A percentile compares a stretch with the other conserved stretches of the same genome.
Evolutionary conservation across 2,888 invertebrate species (phyloP).

Genomic region (Nebria brevicollis): DNA sequence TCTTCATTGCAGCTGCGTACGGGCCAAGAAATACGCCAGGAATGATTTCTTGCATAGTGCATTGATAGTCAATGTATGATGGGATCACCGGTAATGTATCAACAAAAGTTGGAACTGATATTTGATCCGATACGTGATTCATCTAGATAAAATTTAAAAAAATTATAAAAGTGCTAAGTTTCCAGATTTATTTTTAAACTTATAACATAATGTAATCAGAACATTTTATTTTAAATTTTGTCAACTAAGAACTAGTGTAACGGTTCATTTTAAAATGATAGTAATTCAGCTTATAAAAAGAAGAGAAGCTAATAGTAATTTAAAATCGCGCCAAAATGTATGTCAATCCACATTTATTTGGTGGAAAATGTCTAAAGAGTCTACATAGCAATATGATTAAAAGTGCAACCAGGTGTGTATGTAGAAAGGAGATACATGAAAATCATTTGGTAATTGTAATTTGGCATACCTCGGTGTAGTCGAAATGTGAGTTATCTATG

Average conservation of each 20-base stretch:
- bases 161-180: too few relatives aligned
- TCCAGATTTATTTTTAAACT: too few relatives aligned
- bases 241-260: too few relatives aligned
- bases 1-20: conserved; percentile 70
- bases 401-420: neutral
- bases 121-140: conserved; percentile 31
- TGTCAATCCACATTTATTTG: conserved; percentile 12
- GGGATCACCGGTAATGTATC: conserved; percentile 28
- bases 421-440: neutral
- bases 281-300: neutral
- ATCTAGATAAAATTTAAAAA: conserved; percentile 18
- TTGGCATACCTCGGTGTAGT: conserved; percentile 38
- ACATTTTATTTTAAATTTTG: too few relatives aligned
- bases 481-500: conserved; percentile 42
- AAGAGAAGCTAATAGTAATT: neutral
- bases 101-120: conserved; percentile 34
- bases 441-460: neutral
- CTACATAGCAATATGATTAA: neutral
- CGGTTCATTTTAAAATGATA: neutral
- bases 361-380: neutral
- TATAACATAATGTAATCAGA: too few relatives aligned
- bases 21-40: conserved; percentile 74
- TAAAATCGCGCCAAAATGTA: conserved; percentile 38
- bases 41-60: conserved; percentile 71
- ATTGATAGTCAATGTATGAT: conserved; percentile 31